phyloP scores from a whole-genome alignment of 2,888 invertebrate species.

The Nysson spinosus region DNA sequence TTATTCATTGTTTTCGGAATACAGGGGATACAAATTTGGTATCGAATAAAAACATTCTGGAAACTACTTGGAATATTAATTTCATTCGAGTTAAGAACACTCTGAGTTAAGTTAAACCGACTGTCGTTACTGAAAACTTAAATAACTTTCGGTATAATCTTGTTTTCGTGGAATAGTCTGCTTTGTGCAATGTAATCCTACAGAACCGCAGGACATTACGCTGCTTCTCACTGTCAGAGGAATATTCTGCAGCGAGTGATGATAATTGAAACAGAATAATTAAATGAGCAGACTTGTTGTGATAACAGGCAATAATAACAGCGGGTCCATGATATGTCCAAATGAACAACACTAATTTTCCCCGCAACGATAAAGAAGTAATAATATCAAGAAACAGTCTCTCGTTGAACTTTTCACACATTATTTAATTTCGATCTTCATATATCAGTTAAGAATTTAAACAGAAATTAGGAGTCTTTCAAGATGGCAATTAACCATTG shows the following conservation, averaged over 20 bases:
- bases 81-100: background rate
- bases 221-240: background rate
- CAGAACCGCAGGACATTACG: slow-evolving; percentile 10
- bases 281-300: slow-evolving; percentile 24
- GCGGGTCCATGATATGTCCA: background rate
- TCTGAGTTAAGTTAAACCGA: slow-evolving; percentile 23
- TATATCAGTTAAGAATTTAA: too few species aligned
- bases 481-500: too few species aligned
- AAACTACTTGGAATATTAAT: too few species aligned
- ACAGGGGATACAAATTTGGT: too few species aligned
- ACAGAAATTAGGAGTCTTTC: too few species aligned
- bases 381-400: too few species aligned
- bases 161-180: slow-evolving; percentile 28
- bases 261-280: slow-evolving; percentile 36
- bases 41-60: too few species aligned
- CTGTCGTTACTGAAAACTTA: slow-evolving; percentile 33
- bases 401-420: too few species aligned
- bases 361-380: too few species aligned
- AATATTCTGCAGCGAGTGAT: slow-evolving; percentile 21
- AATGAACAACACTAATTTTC: slow-evolving; percentile 16
- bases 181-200: slow-evolving; percentile 21
- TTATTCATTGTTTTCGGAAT: too few species aligned
- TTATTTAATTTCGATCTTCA: too few species aligned
- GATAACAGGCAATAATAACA: slow-evolving; percentile 28
- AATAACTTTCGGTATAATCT: slow-evolving; percentile 34